phyloP scores from a whole-genome alignment of 2,888 invertebrate genomes.

The Aporophyla nigra region DNA sequence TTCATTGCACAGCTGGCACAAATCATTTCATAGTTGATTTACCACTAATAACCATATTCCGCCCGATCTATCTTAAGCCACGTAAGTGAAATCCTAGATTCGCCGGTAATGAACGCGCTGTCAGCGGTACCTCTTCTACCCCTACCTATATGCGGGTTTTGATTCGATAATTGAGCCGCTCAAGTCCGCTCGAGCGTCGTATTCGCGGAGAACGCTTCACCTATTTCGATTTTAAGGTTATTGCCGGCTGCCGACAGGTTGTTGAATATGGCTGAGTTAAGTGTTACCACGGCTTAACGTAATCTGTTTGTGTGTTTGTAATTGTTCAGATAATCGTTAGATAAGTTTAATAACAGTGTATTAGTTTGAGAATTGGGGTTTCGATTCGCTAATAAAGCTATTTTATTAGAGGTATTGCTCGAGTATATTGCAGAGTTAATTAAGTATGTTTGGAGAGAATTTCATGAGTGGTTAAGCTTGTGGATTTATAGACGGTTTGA shows the following conservation, averaged over 20 bases:
- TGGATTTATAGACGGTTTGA: slow-evolving; percentile 23
- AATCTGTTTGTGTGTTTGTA: slow-evolving; percentile 43
- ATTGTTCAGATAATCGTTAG: slow-evolving; percentile 41
- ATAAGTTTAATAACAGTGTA: slow-evolving; percentile 27
- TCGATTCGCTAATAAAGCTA: slow-evolving; percentile 21
- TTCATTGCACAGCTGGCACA: not conserved
- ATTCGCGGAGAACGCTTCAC: slow-evolving; percentile 48
- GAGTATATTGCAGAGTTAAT: slow-evolving; percentile 29
- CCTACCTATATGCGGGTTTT: slow-evolving; percentile 49
- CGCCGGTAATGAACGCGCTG: slow-evolving; percentile 56
- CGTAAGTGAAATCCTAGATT: slow-evolving; percentile 59
- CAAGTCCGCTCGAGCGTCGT: slow-evolving; percentile 45
- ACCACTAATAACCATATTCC: slow-evolving; percentile 12
- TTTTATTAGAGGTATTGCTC: slow-evolving; percentile 19
- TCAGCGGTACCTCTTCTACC: slow-evolving; percentile 51
- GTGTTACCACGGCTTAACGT: slow-evolving; percentile 27
- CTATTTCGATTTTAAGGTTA: slow-evolving; percentile 56
- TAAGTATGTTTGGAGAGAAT: slow-evolving; percentile 9
- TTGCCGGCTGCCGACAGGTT: slow-evolving; percentile 36
- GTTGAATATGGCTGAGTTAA: slow-evolving; percentile 19
- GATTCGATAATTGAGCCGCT: slow-evolving; percentile 69
- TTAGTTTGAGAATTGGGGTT: slow-evolving; percentile 15
- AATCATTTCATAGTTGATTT: slow-evolving; percentile 12
- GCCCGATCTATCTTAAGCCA: slow-evolving; percentile 32
- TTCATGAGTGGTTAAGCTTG: slow-evolving; percentile 23